Conservation (phyloP, 1,140 invertebrate species). For the Micrasema longulum region DNA sequence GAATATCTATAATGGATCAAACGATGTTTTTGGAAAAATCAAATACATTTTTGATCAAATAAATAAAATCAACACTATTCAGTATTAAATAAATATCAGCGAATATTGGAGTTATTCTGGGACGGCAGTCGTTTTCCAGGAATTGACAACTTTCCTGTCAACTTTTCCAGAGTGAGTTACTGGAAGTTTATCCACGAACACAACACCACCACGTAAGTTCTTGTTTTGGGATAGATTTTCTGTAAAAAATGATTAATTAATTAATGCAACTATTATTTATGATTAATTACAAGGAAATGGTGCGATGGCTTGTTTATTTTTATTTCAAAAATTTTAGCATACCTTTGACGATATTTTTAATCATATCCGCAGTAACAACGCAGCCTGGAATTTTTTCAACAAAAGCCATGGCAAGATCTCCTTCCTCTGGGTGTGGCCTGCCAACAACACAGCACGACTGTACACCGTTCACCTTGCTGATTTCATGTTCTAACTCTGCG, state of each 20-base stretch:
- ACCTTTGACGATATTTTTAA: constrained; percentile 58
- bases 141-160: constrained; percentile 44
- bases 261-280: too few species aligned
- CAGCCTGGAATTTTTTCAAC: constrained; percentile 61
- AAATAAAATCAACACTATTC: not conserved
- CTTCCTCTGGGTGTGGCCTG: constrained; percentile 68
- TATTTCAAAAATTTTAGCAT: not conserved
- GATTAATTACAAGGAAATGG: not conserved
- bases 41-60: too few species aligned
- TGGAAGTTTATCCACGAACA: constrained; percentile 68
- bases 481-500: constrained; percentile 81
- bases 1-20: too few species aligned
- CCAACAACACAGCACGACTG: constrained; percentile 75
- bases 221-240: constrained; percentile 54
- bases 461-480: constrained; percentile 74
- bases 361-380: constrained; percentile 57
- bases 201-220: constrained; percentile 64
- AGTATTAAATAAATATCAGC: constrained; percentile 5
- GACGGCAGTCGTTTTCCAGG: constrained; percentile 9
- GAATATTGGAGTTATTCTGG: not conserved
- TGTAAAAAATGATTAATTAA: too few species aligned
- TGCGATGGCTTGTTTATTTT: not conserved
- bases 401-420: constrained; percentile 71
- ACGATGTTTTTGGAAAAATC: constrained; percentile 29
- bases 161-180: constrained; percentile 68